Percentiles rank a stretch among this genome's conserved stretches.
Conservation (phyloP, 1,140 invertebrate genomes). For the Prorops nasuta region DNA sequence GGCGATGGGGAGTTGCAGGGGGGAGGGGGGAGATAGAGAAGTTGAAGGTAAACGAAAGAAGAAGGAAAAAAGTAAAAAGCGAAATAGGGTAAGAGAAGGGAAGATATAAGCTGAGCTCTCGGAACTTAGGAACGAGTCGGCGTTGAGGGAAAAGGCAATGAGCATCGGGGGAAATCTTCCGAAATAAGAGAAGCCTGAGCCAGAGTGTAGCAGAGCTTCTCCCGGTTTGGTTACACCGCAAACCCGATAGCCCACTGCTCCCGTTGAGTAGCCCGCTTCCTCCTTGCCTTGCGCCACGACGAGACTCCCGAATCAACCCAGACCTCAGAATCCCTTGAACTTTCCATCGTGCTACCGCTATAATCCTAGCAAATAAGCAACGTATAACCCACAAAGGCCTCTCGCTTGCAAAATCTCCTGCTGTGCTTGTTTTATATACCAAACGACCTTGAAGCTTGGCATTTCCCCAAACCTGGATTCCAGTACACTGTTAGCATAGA, state of each 20-base stretch:
- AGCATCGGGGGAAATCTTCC: slow-evolving; percentile 37
- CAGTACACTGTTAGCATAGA: too few species aligned
- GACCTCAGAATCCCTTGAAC: too few species aligned
- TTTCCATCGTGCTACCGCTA: too few species aligned
- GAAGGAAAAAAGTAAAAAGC: not conserved
- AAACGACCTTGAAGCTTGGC: too few species aligned
- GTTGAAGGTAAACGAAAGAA: not conserved
- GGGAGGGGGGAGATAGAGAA: not conserved
- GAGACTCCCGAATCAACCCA: too few species aligned
- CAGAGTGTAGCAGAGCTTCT: slow-evolving; percentile 20
- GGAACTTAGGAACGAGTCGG: slow-evolving; percentile 32
- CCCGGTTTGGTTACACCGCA: slow-evolving; percentile 32
- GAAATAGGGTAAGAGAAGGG: slow-evolving; percentile 9
- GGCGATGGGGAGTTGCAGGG: slow-evolving; percentile 16
- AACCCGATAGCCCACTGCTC: slow-evolving; percentile 35
- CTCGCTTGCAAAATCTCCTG: too few species aligned
- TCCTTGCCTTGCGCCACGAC: too few species aligned
- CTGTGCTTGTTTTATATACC: too few species aligned
- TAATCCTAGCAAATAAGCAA: too few species aligned
- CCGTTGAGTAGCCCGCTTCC: slow-evolving; percentile 19
- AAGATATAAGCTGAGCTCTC: slow-evolving; percentile 26
- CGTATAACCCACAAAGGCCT: too few species aligned
- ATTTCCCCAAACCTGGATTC: too few species aligned
- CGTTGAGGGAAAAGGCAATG: slow-evolving; percentile 34
- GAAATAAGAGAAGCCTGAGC: slow-evolving; percentile 30